phyloP scores from a whole-genome alignment of 2,113 vertebrate species.

The Piliocolobus tephrosceles region DNA sequence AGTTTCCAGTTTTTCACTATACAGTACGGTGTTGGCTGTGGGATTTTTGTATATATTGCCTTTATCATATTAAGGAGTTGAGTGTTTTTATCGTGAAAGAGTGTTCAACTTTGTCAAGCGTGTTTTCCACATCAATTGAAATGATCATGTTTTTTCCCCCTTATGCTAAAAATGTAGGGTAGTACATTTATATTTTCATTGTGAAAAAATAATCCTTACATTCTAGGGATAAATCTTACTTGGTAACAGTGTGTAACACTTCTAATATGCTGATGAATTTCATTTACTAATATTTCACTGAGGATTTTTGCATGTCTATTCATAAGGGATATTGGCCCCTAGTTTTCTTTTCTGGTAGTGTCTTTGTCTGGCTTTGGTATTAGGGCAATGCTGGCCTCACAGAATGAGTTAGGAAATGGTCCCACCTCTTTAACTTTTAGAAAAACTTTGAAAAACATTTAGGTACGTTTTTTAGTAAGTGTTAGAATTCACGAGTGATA shows the following conservation, averaged over 20 bases:
- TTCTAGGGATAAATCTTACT: not conserved
- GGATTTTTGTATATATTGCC: not conserved
- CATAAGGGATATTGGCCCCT: not conserved
- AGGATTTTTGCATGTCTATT: not conserved
- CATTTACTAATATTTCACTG: too few species aligned
- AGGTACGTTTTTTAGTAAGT: not conserved
- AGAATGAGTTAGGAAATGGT: not conserved
- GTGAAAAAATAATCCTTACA: not conserved
- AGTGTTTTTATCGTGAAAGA: not conserved
- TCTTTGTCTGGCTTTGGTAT: not conserved
- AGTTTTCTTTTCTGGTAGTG: not conserved
- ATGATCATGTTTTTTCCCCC: not conserved
- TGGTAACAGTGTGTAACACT: not conserved
- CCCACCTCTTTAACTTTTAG: not conserved
- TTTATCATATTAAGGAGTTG: not conserved
- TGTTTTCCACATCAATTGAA: not conserved
- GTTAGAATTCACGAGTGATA: not conserved
- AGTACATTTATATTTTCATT: not conserved
- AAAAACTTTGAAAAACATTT: not conserved
- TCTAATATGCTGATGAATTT: not conserved
- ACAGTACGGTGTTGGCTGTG: not conserved
- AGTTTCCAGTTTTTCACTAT: not conserved
- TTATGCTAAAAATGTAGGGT: not conserved
- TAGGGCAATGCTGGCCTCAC: not conserved
- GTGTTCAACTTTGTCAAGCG: not conserved